Percentiles rank a stretch among this genome's conserved stretches.
Evolutionary conservation across 2,797 vertebrate genomes (phyloP).

Genomic region (Rhincodon typus): DNA sequence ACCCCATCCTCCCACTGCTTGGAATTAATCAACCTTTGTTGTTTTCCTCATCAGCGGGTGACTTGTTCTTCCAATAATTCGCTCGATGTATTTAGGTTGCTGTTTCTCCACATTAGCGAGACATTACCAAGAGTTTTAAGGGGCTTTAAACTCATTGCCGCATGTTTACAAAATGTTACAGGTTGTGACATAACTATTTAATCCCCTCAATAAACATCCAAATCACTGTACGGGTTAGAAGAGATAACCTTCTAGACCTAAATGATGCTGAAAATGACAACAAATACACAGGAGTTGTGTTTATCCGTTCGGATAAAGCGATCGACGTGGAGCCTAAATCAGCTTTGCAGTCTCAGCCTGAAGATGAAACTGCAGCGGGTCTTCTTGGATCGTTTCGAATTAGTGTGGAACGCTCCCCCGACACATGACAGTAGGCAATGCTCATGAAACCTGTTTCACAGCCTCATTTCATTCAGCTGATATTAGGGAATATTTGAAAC

Average conservation of each 20-base stretch:
- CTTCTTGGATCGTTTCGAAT: background rate
- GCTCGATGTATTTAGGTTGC: no score
- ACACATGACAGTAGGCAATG: background rate
- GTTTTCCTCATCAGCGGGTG: background rate
- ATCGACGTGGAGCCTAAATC: constrained; percentile 43
- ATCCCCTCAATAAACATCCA: background rate
- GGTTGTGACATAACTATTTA: background rate
- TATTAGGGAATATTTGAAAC: background rate
- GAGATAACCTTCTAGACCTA: background rate
- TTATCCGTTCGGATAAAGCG: background rate
- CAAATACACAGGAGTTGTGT: background rate
- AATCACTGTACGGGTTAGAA: background rate
- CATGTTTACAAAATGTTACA: background rate
- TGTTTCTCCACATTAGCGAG: no score
- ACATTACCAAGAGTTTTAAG: no score
- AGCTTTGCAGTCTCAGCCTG: constrained; percentile 41
- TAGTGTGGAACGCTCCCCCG: background rate
- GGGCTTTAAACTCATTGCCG: background rate
- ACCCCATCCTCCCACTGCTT: no score
- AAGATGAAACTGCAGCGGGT: background rate
- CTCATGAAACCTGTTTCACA: background rate
- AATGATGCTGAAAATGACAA: background rate
- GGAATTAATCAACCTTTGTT: no score
- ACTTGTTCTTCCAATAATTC: background rate
- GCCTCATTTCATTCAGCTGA: background rate